Evolutionary conservation across 2,797 vertebrate species (phyloP), one percentile per base, ranked within the genome.

Genomic region (Pitangus sulphuratus): DNA sequence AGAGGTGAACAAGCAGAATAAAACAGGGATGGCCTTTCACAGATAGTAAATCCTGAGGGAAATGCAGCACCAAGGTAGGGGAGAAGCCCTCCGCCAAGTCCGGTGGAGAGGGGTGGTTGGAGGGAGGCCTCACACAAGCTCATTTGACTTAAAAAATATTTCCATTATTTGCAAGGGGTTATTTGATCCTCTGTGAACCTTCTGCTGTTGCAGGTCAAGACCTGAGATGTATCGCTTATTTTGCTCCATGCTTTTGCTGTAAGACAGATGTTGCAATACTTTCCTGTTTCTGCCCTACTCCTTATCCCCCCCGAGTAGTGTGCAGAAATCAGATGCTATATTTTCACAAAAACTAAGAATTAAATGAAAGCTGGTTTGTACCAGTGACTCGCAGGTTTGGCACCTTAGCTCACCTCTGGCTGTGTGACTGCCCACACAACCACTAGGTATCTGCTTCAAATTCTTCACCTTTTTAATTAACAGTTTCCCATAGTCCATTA

Each of bases 21-120:
- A 54, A 74, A 13, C 2, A 35, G 28, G 12, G 25, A 16, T 0
- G 5, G 26, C n/a, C 8, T 45, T 93, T 62, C 18, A 58, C 19
- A 76, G 9, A 26, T 48, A 14, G 6, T 37, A 42, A 66, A 16
- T 33, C 11, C 2, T 15, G 20, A 28, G 40, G 39, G 39, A 82
- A 68, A 3, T 15, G 40, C 37, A 42, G 28, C 28, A 28, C 6
- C 12, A 11, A 40, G 50, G 12, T 4, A 12, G 14, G 30, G 7
- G 20, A 53, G 35, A 20, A 72, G 16, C 22, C 40, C 35, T 54
- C 48, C 0, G 0, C 10, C 33, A 16, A 0, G 0, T 25, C 26
- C 44, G 12, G 19, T 25, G 35, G 17, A 40, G 9, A 47, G 3
- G 5, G 7, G 5, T 58, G 1, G 9, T 44, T 62, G 28, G 11